A percentile compares a stretch with the other conserved stretches of the same genome.
Conservation (phyloP, 2,888 invertebrate genomes). For the Sinotaia quadrata region DNA sequence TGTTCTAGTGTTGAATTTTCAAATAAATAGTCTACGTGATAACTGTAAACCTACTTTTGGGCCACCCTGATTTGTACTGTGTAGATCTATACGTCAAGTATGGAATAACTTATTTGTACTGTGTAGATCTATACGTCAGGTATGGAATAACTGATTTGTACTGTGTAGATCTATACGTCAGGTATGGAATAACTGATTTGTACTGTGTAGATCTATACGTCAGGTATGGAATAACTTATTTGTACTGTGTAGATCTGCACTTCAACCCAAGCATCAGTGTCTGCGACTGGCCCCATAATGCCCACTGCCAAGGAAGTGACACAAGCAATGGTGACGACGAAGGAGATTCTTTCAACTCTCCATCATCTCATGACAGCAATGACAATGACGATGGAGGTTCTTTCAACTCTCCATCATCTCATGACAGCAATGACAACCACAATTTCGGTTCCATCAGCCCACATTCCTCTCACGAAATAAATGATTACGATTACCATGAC, state of each 20-base stretch:
- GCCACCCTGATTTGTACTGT: too few species aligned
- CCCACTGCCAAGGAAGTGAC: background rate
- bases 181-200: too few species aligned
- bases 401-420: background rate
- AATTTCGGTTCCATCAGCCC: background rate
- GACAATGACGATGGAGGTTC: background rate
- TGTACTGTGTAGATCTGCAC: slow-evolving; percentile 3
- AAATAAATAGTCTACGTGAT: too few species aligned
- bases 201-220: too few species aligned
- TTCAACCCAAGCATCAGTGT: slow-evolving; percentile 22
- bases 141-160: too few species aligned
- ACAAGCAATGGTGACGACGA: background rate
- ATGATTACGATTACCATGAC: background rate
- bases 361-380: background rate
- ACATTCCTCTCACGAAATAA: background rate
- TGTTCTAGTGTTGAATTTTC: too few species aligned
- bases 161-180: too few species aligned
- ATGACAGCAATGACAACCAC: background rate
- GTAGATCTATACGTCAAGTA: too few species aligned
- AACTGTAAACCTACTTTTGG: too few species aligned
- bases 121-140: too few species aligned
- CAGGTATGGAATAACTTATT: too few species aligned
- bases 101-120: too few species aligned
- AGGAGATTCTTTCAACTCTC: background rate
- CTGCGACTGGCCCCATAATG: slow-evolving; percentile 23